Conservation (phyloP, 2,888 invertebrate species). For the Zaprionus bogoriensis region DNA sequence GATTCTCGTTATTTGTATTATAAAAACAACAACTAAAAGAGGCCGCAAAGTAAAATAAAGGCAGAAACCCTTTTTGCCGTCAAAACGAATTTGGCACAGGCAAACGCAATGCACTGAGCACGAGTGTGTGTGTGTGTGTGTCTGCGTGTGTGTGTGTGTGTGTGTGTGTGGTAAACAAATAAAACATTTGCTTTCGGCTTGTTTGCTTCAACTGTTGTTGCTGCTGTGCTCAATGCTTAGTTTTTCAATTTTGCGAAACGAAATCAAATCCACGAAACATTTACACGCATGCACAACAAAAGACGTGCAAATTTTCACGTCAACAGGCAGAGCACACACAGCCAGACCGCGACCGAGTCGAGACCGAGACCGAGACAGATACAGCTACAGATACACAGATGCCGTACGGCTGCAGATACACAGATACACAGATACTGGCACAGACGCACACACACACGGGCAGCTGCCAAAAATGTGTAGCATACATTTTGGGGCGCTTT, state of each 20-base stretch:
- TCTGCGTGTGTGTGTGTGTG: conserved; percentile 28
- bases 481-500: conserved; percentile 66
- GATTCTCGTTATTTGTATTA: conserved; percentile 71
- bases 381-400: conserved; percentile 11
- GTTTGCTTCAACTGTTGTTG: conserved; percentile 42
- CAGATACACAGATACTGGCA: conserved; percentile 15
- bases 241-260: conserved; percentile 71
- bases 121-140: conserved; percentile 20
- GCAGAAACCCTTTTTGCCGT: conserved; percentile 53
- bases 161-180: conserved; percentile 63
- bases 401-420: conserved; percentile 29
- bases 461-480: conserved; percentile 69
- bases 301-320: conserved; percentile 78
- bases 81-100: conserved; percentile 71
- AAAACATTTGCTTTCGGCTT: conserved; percentile 67
- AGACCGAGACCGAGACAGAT: conserved; percentile 22
- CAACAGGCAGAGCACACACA: conserved; percentile 63
- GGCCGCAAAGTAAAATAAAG: conserved; percentile 69
- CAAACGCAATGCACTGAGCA: conserved; percentile 68
- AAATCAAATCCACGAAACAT: conserved; percentile 72
- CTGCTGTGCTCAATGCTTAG: conserved; percentile 69
- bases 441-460: conserved; percentile 28
- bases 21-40: conserved; percentile 74
- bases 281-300: conserved; percentile 78
- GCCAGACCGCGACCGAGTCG: too few relatives aligned